phyloP scores from a whole-genome alignment of 2,888 invertebrate species.

The Drosophila birchii region DNA sequence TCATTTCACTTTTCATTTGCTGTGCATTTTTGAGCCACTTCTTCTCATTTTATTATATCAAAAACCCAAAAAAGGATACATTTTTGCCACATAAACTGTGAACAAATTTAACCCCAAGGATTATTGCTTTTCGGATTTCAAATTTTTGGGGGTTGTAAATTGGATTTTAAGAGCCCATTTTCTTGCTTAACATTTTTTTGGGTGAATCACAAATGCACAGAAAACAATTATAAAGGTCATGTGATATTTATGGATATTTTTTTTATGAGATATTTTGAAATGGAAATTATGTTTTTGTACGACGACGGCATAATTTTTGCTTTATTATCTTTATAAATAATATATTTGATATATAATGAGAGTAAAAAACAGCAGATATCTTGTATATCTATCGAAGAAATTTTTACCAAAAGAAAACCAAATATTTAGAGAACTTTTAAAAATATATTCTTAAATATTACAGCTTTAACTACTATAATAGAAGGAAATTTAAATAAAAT shows the following conservation, averaged over 20 bases:
- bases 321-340: background rate
- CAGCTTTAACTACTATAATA: background rate
- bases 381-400: too few relatives aligned
- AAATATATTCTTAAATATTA: background rate
- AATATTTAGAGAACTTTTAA: background rate
- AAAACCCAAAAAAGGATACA: slow-evolving; percentile 5
- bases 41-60: background rate
- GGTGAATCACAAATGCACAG: slow-evolving; percentile 5
- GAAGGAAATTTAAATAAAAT: too few relatives aligned
- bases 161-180: slow-evolving; percentile 2
- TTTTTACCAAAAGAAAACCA: too few relatives aligned
- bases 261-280: background rate
- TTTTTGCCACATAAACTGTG: background rate
- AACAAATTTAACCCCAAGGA: slow-evolving; percentile 10
- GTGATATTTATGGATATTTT: background rate
- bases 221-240: background rate
- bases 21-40: slow-evolving; percentile 18
- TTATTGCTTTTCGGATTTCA: slow-evolving; percentile 1
- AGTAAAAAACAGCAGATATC: background rate
- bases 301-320: too few relatives aligned
- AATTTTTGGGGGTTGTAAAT: slow-evolving; percentile 6
- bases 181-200: background rate
- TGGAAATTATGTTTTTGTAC: background rate
- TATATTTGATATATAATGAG: background rate
- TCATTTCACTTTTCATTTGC: slow-evolving; percentile 13